These are phyloP conservation scores for Aelia acuminata DNA, from an alignment of 2,888 invertebrate species.

Conservation along the genomic window DNA sequence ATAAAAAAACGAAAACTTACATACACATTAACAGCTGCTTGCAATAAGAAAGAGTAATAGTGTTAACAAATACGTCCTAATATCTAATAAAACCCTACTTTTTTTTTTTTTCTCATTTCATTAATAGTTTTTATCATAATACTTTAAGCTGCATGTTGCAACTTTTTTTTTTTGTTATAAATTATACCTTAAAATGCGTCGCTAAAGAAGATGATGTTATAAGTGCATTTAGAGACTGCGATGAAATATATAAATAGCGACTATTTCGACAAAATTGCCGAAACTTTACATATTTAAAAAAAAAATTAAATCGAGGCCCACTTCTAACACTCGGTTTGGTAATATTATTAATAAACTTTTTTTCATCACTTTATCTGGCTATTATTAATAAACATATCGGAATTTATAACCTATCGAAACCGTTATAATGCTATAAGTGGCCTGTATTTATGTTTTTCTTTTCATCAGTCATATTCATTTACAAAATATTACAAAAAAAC, in stretches of 20 bases:
- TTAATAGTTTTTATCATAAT: conserved; percentile 53
- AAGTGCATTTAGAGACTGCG: conserved; percentile 64
- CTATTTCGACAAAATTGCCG: conserved; percentile 32
- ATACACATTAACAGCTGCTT: conserved; percentile 61
- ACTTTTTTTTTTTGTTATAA: conserved; percentile 33
- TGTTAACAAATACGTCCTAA: conserved; percentile 64
- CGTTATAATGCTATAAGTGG: conserved; percentile 56
- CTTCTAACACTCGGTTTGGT: conserved; percentile 57
- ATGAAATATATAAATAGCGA: conserved; percentile 55
- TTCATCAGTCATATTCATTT: conserved; percentile 57
- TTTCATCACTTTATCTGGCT: not conserved
- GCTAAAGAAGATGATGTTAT: conserved; percentile 63
- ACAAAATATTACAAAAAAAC: conserved; percentile 54
- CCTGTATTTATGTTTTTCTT: conserved; percentile 50
- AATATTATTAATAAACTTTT: not conserved
- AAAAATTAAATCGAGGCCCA: conserved; percentile 58
- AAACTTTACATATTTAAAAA: conserved; percentile 49
- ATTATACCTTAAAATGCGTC: conserved; percentile 51
- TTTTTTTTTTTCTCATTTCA: conserved; percentile 53
- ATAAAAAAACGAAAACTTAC: conserved; percentile 58
- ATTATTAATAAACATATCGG: conserved; percentile 33
- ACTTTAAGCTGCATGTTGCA: conserved; percentile 9
- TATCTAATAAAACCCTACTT: conserved; percentile 47
- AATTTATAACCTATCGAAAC: conserved; percentile 29
- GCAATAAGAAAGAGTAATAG: conserved; percentile 63